Conservation (phyloP, 2,113 vertebrate genomes). For the Hippopotamus amphibius region DNA sequence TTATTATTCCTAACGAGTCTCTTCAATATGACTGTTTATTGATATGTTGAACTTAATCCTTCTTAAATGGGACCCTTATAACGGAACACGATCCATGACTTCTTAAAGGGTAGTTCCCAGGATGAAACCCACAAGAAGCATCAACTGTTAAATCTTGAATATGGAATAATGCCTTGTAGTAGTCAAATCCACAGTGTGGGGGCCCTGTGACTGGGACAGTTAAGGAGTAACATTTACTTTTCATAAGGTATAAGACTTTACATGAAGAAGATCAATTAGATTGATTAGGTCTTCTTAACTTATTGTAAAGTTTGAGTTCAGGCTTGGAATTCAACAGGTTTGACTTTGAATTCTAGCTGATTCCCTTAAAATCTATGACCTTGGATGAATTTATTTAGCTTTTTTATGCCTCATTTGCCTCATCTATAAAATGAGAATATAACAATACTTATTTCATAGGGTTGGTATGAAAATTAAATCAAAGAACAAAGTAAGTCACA, state of each 20-base stretch:
- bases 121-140: neutral
- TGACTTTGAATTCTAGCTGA: conserved; percentile 10
- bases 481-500: conserved; percentile 10
- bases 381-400: neutral
- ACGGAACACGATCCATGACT: neutral
- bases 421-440: neutral
- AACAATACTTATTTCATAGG: neutral
- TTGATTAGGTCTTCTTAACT: neutral
- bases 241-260: neutral
- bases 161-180: neutral
- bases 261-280: neutral
- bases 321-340: neutral
- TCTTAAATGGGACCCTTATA: neutral
- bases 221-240: neutral
- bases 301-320: neutral
- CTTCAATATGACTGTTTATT: neutral
- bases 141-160: neutral
- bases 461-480: conserved; percentile 2
- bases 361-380: neutral
- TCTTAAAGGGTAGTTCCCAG: neutral
- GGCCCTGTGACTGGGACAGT: neutral
- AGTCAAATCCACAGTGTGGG: neutral
- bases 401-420: neutral
- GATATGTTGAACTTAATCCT: neutral
- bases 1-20: neutral